Base-by-base conservation (phyloP, 2,888 invertebrate species). In the Nycteola revayana region DNA sequence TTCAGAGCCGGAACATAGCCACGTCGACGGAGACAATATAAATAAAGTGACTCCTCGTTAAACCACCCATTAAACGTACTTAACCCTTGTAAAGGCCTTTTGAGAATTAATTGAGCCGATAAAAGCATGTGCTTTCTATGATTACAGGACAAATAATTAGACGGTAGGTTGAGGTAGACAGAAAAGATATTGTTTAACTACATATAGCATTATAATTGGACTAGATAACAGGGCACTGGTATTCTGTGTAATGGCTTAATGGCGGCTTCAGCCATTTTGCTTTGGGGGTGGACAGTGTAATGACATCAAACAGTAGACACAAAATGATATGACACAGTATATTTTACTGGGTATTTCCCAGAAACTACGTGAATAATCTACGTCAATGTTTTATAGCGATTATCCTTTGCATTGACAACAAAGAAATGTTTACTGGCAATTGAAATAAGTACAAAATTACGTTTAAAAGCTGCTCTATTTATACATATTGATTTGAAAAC, bases 21-120 rank as follows among this genome's bases (percentile, higher is more conserved):
- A n/a, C n/a, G n/a, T n/a, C n/a, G 42, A 27, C 35, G 50, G 58
- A 59, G 55, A 57, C 72, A 71, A 70, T 73, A 66, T 73, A 74
- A 76, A 77, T 79, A 71, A 78, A 80, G 69, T 76, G 73, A 60
- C 52, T 56, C 49, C 66, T 74, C 60, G 71, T 75, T 75, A 73
- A 75, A 66, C 66, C 57, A 47, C 40, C 66, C 54, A 78, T 76
- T 76, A 72, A 66, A 64, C 41, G 50, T 61, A 66, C 66, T 75
- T 75, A 73, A 75, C 76, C 73, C 52, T 54, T 55, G 54, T 60
- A 56, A 51, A 47, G 37, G 34, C 49, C 47, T 45, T 64, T 60
- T 36, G 55, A 47, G 35, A 42, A 64, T 59, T 64, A 61, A 70
- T 69, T 63, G 45, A 57, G 45, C 38, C 32, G 56, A 59, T 52